Percentiles rank a stretch among this genome's conserved stretches.
Evolutionary conservation across 2,888 invertebrate species (phyloP).

Genomic region (Pyralis farinalis): DNA sequence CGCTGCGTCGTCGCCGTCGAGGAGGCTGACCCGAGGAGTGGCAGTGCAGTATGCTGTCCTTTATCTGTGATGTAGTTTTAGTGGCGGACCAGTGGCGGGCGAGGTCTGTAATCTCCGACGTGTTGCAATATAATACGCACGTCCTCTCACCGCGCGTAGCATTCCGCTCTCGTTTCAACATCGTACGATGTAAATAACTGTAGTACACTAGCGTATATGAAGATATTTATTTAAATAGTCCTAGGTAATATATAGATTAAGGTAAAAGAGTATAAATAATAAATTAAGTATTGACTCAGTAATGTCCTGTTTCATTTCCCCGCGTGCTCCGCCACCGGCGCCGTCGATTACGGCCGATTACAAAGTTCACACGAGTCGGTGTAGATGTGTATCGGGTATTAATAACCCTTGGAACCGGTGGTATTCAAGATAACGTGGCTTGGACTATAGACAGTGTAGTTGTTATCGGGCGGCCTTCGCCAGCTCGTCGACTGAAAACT

Average conservation of each 20-base stretch:
- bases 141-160: slow-evolving; percentile 40
- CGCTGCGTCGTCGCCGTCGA: slow-evolving; percentile 12
- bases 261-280: slow-evolving; percentile 51
- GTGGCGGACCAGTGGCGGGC: slow-evolving; percentile 53
- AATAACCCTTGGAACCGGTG: no score
- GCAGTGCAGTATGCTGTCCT: slow-evolving; percentile 28
- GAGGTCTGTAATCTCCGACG: slow-evolving; percentile 35
- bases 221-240: slow-evolving; percentile 68
- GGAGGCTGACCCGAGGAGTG: slow-evolving; percentile 36
- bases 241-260: slow-evolving; percentile 56
- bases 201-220: slow-evolving; percentile 62
- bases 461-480: no score
- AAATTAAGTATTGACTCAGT: slow-evolving; percentile 58
- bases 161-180: slow-evolving; percentile 55
- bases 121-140: slow-evolving; percentile 44
- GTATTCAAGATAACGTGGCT: no score
- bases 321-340: neutral
- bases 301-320: slow-evolving; percentile 40
- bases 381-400: no score
- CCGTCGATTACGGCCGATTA: neutral
- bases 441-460: no score
- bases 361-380: no score
- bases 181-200: slow-evolving; percentile 50
- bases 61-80: slow-evolving; percentile 73
- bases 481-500: no score